These are phyloP conservation scores for Phoenoteleia sp. DNA, from an alignment of 2,888 invertebrate species.

Conservation along the genomic window DNA sequence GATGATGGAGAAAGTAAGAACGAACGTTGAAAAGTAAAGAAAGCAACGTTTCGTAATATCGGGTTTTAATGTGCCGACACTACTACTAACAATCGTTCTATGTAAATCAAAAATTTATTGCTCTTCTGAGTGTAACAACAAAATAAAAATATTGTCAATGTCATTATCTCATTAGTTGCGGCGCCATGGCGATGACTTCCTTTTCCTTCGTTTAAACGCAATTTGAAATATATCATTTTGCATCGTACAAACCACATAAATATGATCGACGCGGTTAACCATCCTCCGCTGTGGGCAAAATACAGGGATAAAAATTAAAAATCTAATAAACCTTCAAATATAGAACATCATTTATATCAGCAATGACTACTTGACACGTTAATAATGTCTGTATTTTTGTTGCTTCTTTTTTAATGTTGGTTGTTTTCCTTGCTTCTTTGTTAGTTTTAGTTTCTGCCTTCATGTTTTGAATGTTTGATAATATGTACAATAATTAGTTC, in stretches of 20 bases:
- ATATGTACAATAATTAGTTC: constrained; percentile 62
- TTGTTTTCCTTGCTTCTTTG: constrained; percentile 32
- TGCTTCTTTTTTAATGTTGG: constrained; percentile 30
- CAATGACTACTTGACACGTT: constrained; percentile 73
- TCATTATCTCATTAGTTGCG: constrained; percentile 15
- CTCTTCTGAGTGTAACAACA: constrained; percentile 44
- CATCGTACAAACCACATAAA: constrained; percentile 19
- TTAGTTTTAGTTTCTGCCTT: constrained; percentile 43
- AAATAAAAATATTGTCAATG: constrained; percentile 58
- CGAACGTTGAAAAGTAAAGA: neutral
- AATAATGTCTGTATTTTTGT: constrained; percentile 59
- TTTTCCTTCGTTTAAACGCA: constrained; percentile 9
- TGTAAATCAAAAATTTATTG: constrained; percentile 58
- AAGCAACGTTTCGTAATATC: constrained; percentile 11
- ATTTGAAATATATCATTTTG: constrained; percentile 8
- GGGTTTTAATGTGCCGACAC: constrained; percentile 21
- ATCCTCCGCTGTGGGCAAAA: constrained; percentile 54
- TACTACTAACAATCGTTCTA: constrained; percentile 33
- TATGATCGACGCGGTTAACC: constrained; percentile 12
- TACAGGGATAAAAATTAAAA: constrained; percentile 67
- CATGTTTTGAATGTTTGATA: constrained; percentile 53
- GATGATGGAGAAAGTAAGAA: no score
- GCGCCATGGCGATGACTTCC: constrained; percentile 10
- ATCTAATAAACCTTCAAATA: constrained; percentile 72
- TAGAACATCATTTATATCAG: constrained; percentile 74